Evolutionary conservation across 1,140 invertebrate genomes (phyloP), one percentile per base, ranked within the genome.

Genomic region (Macrobrachium rosenbergii): DNA sequence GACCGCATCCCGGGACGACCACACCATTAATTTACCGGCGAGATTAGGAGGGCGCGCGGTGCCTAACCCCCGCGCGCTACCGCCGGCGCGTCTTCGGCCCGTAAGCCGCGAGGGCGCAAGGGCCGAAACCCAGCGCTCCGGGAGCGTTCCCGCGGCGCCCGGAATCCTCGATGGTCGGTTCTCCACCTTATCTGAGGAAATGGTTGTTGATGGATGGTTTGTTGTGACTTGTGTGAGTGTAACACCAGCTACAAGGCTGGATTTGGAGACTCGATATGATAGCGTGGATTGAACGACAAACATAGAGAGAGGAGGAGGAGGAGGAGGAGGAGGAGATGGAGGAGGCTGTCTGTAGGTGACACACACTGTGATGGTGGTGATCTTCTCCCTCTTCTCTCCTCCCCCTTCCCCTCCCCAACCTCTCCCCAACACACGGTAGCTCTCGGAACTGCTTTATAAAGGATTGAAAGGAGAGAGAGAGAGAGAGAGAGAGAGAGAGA

Each of bases 121-220:
- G 72, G 45, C 58, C 63, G 79, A 73, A 73, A 11, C 64, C 52
- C 21, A 6, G 52, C 10, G 16, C 7, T 3, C 3, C 11, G n/a
- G 60, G 6, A 8, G 37, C 43, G 59, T 45, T 19, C 14, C 59
- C 8, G 37, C 6, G 43, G 67, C 83, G 83, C 60, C 83, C 63
- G 0, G 17, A 43, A 52, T 69, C 21, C 67, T 14, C 59, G 84
- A 87, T 87, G 78, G 78, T 60, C 16, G 64, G 69, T 81, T 81
- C 84, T 69, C 64, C 67, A 80, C 52, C 84, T 87, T 87, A 87
- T 87, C 84, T 87, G 67, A 72, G 78, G 84, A 80, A 87, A 87
- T 87, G 84, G 84, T 80, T 87, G 84, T 87, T 87, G 84, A 87
- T 87, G 84, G 78, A 87, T 87, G 84, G 84, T 87, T 87, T 87